A percentile compares a stretch with the other conserved stretches of the same genome.
These are phyloP conservation scores for Pachypeltis micranthus DNA, from an alignment of 1,140 invertebrate genomes.

Conservation along the genomic window DNA sequence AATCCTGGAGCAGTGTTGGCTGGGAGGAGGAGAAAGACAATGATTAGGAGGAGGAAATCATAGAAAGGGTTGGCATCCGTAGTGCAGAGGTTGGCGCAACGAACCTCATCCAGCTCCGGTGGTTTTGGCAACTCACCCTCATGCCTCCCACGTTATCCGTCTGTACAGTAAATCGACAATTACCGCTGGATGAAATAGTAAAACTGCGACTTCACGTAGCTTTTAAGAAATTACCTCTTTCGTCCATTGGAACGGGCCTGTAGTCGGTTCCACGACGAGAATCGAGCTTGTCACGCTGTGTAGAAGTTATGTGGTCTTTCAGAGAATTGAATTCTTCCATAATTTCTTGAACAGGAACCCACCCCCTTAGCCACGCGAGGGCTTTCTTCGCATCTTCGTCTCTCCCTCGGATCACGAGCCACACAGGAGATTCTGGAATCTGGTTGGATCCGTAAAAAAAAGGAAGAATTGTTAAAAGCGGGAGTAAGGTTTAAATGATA, in stretches of 20 bases:
- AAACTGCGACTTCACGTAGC: too few species aligned
- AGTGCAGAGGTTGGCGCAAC: too few species aligned
- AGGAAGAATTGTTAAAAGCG: not conserved
- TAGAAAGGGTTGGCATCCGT: too few species aligned
- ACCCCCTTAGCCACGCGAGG: conserved; percentile 40
- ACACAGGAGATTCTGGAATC: conserved; percentile 55
- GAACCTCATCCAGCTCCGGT: too few species aligned
- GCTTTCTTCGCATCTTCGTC: conserved; percentile 38
- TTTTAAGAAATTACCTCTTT: not conserved
- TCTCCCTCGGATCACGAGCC: conserved; percentile 41
- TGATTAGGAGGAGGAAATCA: too few species aligned
- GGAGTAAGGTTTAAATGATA: not conserved
- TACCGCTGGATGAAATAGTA: too few species aligned
- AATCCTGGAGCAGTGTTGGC: too few species aligned
- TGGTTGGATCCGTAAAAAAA: conserved; percentile 23
- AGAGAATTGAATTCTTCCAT: conserved; percentile 35
- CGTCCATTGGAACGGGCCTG: not conserved
- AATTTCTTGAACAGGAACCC: conserved; percentile 37
- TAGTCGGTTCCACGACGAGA: not conserved
- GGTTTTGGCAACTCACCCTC: too few species aligned
- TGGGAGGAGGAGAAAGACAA: too few species aligned
- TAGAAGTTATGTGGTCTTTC: conserved; percentile 11
- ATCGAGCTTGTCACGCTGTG: conserved; percentile 6
- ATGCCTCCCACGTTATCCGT: too few species aligned
- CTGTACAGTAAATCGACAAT: too few species aligned